Conservation (phyloP, 1,140 invertebrate genomes). For the Arion vulgaris region DNA sequence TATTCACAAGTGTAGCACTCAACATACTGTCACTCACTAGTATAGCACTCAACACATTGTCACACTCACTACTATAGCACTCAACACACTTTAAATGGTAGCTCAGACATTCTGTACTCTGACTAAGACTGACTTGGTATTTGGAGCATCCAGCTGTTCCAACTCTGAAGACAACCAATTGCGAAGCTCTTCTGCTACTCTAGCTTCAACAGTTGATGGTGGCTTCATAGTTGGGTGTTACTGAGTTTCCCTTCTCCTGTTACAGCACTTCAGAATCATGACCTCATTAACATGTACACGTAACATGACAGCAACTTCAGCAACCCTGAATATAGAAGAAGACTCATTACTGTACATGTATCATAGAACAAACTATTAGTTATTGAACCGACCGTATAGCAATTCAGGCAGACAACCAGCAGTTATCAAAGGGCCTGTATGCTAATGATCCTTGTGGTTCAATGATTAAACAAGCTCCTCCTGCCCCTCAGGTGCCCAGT, state of each 20-base stretch:
- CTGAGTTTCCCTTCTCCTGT: constrained; percentile 8
- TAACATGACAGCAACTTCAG: not conserved
- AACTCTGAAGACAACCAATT: constrained; percentile 33
- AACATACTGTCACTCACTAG: too few relatives aligned
- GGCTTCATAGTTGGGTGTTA: constrained; percentile 29
- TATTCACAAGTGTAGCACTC: too few relatives aligned
- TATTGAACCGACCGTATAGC: not conserved
- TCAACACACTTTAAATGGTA: too few relatives aligned
- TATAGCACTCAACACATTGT: too few relatives aligned
- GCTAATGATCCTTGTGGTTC: too few relatives aligned
- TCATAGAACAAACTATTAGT: not conserved
- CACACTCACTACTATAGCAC: too few relatives aligned
- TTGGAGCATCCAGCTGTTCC: constrained; percentile 38
- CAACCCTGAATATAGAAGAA: not conserved
- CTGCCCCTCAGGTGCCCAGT: too few relatives aligned
- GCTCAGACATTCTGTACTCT: too few relatives aligned
- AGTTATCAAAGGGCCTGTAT: too few relatives aligned
- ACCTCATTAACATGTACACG: not conserved
- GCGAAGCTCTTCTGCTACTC: constrained; percentile 35
- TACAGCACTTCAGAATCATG: not conserved
- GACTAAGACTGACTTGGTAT: constrained; percentile 17
- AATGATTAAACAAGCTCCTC: too few relatives aligned
- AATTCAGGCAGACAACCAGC: not conserved
- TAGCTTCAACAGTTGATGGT: constrained; percentile 34
- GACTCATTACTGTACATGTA: too few relatives aligned